Evolutionary conservation across 1,140 invertebrate species (phyloP), one percentile per base, ranked within the genome.

Genomic region (Centruroides sculpturatus): DNA sequence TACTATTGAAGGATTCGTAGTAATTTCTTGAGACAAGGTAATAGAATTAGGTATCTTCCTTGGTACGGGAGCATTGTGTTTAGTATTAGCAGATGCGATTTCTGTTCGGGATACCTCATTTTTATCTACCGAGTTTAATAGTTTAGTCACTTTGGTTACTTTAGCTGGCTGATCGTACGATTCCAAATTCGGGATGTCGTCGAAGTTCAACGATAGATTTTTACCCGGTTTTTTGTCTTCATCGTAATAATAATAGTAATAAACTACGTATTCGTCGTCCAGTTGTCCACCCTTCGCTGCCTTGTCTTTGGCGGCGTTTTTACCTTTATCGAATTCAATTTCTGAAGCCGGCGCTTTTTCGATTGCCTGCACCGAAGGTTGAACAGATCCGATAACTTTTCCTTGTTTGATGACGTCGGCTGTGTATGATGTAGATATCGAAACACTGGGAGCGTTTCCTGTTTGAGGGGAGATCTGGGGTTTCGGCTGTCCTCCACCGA

Each of bases 161-260:
- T 51, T 51, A 11, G 50, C 41, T 3, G 54, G 11, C 23, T 55
- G 23, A 47, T 57, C 56, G 41, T 57, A 57, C 9, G 35, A 11
- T 57, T 57, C 56, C 5, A 57, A 35, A 51, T 57, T 57, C 8
- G 56, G 56, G n/a, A 57, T 57, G 41, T 57, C 56, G 35, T 57
- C 56, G 35, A 57, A 57, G 56, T 57, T 57, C 11, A 57, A 36
- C 23, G 56, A 35, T 35, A 47, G 46, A 23, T 57, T 57, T 12
- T 47, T 57, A 9, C 36, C 36, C 11, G 13, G 13, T 12, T 47
- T 48, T 13, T 57, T 36, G 35, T 57, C 56, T 9, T 57, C 56
- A n/a, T 57, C 13, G 8, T 57, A 57, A 36, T 57, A 57, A 51
- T 57, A 57, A 35, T 57, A 57, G 35, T 55, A 55, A 47, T 57